Conservation (phyloP, 2,797 vertebrate species). For the Bovichtus diacanthus region DNA sequence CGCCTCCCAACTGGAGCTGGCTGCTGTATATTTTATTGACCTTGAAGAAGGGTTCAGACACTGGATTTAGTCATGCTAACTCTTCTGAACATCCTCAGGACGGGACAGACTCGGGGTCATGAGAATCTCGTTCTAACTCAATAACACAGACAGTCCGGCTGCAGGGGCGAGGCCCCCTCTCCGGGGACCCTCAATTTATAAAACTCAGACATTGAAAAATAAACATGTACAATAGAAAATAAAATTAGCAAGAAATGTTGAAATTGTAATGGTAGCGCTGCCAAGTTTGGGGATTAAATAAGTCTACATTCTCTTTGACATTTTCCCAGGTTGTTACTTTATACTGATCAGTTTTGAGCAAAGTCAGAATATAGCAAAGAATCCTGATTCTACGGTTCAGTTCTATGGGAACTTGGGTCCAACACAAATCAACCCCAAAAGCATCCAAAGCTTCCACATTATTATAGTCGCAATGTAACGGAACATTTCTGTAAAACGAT, state of each 20-base stretch:
- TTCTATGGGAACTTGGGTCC: background rate
- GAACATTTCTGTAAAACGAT: slow-evolving; percentile 19
- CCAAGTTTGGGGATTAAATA: background rate
- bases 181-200: slow-evolving; percentile 7
- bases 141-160: slow-evolving; percentile 45
- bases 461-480: background rate
- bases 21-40: slow-evolving; percentile 44
- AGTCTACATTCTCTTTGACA: background rate
- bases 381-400: background rate
- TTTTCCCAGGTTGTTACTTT: background rate
- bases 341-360: background rate
- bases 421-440: slow-evolving; percentile 19
- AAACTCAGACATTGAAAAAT: slow-evolving; percentile 19
- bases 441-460: slow-evolving; percentile 4
- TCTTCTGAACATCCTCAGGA: slow-evolving; percentile 35
- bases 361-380: background rate
- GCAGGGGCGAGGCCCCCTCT: slow-evolving; percentile 25
- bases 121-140: slow-evolving; percentile 60
- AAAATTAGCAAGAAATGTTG: background rate
- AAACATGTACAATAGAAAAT: slow-evolving; percentile 12
- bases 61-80: slow-evolving; percentile 41
- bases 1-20: slow-evolving; percentile 12
- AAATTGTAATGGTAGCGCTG: background rate
- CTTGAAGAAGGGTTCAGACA: slow-evolving; percentile 22
- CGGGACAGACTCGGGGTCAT: slow-evolving; percentile 49